These are phyloP conservation scores for Drosophila limbata DNA, from an alignment of 2,888 invertebrate species.

Conservation along the genomic window DNA sequence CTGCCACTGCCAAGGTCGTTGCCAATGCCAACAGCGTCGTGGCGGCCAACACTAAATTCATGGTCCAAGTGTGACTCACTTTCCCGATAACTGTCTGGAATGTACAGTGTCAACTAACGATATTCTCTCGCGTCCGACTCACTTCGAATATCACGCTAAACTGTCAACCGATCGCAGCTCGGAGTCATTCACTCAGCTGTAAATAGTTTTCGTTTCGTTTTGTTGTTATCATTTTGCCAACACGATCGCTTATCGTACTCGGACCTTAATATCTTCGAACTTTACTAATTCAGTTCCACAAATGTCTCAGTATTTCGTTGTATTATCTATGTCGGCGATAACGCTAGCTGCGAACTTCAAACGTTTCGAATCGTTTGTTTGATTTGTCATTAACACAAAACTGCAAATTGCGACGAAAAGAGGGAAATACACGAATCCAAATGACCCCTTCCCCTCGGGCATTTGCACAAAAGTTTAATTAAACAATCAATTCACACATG, in stretches of 20 bases:
- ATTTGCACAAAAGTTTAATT: constrained; percentile 8
- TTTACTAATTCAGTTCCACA: constrained; percentile 47
- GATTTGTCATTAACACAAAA: constrained; percentile 52
- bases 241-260: constrained; percentile 51
- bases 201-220: constrained; percentile 26
- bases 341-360: constrained; percentile 32
- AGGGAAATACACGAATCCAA: constrained; percentile 6
- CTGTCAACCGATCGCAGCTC: constrained; percentile 29
- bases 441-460: not conserved
- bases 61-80: constrained; percentile 58
- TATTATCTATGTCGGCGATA: constrained; percentile 43
- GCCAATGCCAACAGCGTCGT: constrained; percentile 36
- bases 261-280: constrained; percentile 13
- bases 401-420: constrained; percentile 22
- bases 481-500: constrained; percentile 15
- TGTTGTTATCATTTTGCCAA: constrained; percentile 41
- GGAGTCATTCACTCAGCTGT: constrained; percentile 10
- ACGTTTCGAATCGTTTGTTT: constrained; percentile 43
- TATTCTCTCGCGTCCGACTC: constrained; percentile 40
- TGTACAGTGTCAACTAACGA: constrained; percentile 3
- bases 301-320: constrained; percentile 21
- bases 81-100: constrained; percentile 1
- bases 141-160: constrained; percentile 40
- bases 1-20: not conserved
- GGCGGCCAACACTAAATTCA: constrained; percentile 32